Evolutionary conservation across 2,113 vertebrate genomes (phyloP).

Genomic region (Thamnophis sirtalis): DNA sequence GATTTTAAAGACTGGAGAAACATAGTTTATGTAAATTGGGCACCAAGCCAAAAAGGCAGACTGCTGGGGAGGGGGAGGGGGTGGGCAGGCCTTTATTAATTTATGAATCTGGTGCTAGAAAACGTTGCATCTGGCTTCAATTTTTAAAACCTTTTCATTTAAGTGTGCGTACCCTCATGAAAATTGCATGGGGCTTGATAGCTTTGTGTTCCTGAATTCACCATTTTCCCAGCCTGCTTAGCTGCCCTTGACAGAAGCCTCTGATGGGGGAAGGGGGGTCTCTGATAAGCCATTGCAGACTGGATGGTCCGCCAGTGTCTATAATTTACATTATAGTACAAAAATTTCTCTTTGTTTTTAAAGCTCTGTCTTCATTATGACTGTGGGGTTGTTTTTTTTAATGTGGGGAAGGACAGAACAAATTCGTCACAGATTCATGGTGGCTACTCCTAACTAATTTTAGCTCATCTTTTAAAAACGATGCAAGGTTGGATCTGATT

Average conservation of each 20-base stretch:
- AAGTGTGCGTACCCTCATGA: constrained; percentile 18
- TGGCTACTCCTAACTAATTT: not conserved
- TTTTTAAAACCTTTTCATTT: constrained; percentile 21
- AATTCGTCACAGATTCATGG: not conserved
- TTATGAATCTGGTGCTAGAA: constrained; percentile 20
- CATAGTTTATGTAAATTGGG: constrained; percentile 3
- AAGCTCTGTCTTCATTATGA: not conserved
- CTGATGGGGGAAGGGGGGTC: not conserved
- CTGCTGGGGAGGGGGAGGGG: not conserved
- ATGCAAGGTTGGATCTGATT: not conserved
- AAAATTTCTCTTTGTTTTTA: not conserved
- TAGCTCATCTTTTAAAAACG: not conserved
- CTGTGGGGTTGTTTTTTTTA: not conserved
- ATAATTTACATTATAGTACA: not conserved
- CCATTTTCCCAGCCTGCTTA: not conserved
- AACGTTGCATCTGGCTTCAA: constrained; percentile 12
- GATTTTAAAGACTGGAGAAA: not conserved
- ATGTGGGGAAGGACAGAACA: not conserved
- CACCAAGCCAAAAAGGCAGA: not conserved
- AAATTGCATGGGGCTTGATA: constrained; percentile 19
- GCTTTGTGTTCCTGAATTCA: not conserved
- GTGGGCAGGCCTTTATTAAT: constrained; percentile 15
- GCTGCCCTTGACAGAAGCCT: not conserved
- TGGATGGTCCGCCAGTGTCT: not conserved
- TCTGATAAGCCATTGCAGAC: not conserved